Percentiles rank a stretch among this genome's conserved stretches.
These are phyloP conservation scores for Chondrilla cf. caribensis DNA, from an alignment of 37 sponge, comb jelly and placozoan genomes.

Conservation along the genomic window DNA sequence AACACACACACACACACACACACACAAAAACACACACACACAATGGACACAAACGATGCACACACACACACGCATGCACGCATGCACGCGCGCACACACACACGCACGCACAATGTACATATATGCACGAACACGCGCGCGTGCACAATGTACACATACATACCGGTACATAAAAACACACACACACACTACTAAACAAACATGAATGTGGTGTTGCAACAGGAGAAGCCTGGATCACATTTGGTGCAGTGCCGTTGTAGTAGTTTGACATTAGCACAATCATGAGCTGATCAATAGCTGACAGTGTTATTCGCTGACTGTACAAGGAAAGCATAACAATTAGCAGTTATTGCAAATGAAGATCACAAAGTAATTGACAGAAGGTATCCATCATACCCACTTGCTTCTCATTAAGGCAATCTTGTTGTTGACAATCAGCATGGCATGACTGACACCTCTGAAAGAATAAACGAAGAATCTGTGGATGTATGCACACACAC, in stretches of 20 bases:
- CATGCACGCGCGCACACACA: conserved; percentile 1
- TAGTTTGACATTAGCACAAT: not conserved
- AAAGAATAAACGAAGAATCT: not conserved
- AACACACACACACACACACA: too few species aligned
- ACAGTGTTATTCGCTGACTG: not conserved
- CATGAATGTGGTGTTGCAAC: too few species aligned
- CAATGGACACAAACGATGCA: not conserved
- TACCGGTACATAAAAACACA: too few species aligned
- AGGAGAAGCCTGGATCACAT: not conserved
- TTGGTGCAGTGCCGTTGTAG: not conserved
- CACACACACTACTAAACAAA: too few species aligned
- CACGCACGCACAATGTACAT: not conserved
- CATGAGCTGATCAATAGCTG: conserved; percentile 13
- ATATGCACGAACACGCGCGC: not conserved
- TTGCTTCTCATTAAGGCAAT: conserved; percentile 7
- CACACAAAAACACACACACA: too few species aligned
- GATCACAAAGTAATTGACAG: not conserved
- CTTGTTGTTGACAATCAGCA: conserved; percentile 20
- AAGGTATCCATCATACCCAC: not conserved
- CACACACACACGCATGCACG: conserved; percentile 29
- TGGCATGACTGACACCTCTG: conserved; percentile 11
- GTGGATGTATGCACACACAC: not conserved
- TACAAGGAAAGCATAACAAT: too few species aligned
- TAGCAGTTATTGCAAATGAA: too few species aligned
- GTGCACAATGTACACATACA: not conserved